Conservation (phyloP, 1,140 invertebrate species). For the Drosophila simulans region DNA sequence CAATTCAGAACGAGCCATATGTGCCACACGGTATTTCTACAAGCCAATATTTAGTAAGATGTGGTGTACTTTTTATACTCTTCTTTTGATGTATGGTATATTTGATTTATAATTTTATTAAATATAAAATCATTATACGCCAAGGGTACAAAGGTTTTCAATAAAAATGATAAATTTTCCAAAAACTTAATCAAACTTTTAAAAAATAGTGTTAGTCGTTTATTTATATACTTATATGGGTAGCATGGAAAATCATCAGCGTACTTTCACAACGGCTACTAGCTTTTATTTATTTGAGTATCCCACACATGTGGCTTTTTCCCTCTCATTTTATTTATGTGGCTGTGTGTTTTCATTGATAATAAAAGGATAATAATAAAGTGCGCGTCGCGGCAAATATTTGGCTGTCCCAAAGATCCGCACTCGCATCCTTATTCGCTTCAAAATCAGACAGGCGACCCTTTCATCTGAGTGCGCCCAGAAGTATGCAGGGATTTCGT, state of each 20-base stretch:
- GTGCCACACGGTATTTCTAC: conserved; percentile 8
- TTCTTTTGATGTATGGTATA: no score
- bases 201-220: no score
- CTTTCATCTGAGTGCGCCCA: conserved; percentile 55
- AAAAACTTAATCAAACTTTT: no score
- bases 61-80: no score
- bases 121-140: no score
- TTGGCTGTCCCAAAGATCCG: conserved; percentile 31
- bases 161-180: no score
- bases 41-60: not conserved
- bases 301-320: not conserved
- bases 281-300: conserved; percentile 70
- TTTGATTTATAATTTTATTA: no score
- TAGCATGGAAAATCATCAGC: not conserved
- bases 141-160: no score
- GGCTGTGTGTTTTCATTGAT: conserved; percentile 69
- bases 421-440: conserved; percentile 1
- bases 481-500: conserved; percentile 37
- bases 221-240: no score
- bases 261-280: conserved; percentile 19
- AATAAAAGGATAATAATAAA: conserved; percentile 82
- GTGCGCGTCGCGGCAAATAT: conserved; percentile 75
- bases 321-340: no score
- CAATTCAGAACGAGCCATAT: conserved; percentile 19
- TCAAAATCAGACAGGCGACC: conserved; percentile 48